Evolutionary conservation across 2,113 vertebrate species (phyloP).

Genomic region (Pseudopipra pipra): DNA sequence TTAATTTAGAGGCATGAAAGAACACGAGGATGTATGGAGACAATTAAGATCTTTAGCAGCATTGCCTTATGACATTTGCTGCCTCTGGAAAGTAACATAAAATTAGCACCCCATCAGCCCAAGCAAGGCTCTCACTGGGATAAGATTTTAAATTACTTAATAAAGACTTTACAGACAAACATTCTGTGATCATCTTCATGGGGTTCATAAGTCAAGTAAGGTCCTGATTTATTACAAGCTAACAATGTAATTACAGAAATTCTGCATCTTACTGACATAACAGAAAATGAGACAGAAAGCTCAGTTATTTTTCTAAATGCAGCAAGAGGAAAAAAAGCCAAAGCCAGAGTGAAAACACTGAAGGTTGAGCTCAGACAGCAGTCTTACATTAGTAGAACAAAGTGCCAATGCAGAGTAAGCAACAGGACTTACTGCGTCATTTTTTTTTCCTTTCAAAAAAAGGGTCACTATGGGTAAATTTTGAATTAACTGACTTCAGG

Average conservation of each 20-base stretch:
- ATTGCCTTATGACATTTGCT: neutral
- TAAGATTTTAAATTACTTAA: conserved; percentile 29
- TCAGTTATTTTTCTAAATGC: neutral
- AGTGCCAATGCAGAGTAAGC: neutral
- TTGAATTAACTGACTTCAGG: neutral
- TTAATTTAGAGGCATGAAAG: conserved; percentile 55
- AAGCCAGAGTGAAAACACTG: neutral
- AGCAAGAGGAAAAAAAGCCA: neutral
- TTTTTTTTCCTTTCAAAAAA: neutral
- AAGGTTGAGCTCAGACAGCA: neutral
- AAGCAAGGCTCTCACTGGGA: neutral
- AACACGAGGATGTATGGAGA: conserved; percentile 32
- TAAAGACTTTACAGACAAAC: neutral
- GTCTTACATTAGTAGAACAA: neutral
- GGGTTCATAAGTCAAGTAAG: neutral
- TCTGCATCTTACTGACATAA: conserved; percentile 7
- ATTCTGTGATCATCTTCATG: neutral
- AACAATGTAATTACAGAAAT: conserved; percentile 16
- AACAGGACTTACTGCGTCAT: neutral
- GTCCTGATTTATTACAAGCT: neutral
- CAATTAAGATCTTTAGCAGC: conserved; percentile 45
- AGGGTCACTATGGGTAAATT: neutral
- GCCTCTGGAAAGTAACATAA: conserved; percentile 24
- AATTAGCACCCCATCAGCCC: neutral
- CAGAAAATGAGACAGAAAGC: neutral